These are phyloP conservation scores for Eubasilissa splendida DNA, from an alignment of 2,888 invertebrate species.

Conservation along the genomic window DNA sequence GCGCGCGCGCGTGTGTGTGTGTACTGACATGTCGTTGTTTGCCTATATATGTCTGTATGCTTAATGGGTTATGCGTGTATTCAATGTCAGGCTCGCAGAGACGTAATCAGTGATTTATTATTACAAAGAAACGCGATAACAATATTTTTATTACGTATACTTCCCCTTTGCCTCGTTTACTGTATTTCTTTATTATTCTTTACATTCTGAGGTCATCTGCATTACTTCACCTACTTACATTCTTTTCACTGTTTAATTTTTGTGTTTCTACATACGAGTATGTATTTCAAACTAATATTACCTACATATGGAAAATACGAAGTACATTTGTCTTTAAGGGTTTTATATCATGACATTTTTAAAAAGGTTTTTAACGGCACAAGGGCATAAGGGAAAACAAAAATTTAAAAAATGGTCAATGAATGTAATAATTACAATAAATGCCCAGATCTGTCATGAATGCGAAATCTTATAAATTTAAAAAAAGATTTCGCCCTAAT, in stretches of 20 bases:
- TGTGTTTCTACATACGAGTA: no score
- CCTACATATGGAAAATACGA: neutral
- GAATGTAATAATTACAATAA: no score
- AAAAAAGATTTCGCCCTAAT: no score
- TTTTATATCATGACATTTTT: no score
- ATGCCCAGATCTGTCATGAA: no score
- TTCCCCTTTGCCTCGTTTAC: neutral
- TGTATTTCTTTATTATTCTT: no score
- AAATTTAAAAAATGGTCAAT: no score
- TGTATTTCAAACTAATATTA: neutral
- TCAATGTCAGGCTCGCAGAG: conserved; percentile 22
- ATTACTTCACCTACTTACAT: neutral
- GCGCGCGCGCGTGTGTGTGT: neutral
- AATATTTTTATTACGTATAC: neutral
- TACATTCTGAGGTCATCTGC: neutral
- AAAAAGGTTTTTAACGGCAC: no score
- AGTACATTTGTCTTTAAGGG: neutral
- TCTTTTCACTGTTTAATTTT: no score
- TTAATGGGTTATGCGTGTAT: conserved; percentile 29
- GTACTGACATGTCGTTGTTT: neutral
- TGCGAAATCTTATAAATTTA: no score
- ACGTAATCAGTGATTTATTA: conserved; percentile 32
- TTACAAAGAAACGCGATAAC: conserved; percentile 14
- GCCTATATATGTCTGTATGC: neutral
- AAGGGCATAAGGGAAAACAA: no score